Percentiles rank a stretch among this genome's conserved stretches.
These are phyloP conservation scores for Acropora yongei DNA, from an alignment of 64 coral and sea anemone species.

Conservation along the genomic window DNA sequence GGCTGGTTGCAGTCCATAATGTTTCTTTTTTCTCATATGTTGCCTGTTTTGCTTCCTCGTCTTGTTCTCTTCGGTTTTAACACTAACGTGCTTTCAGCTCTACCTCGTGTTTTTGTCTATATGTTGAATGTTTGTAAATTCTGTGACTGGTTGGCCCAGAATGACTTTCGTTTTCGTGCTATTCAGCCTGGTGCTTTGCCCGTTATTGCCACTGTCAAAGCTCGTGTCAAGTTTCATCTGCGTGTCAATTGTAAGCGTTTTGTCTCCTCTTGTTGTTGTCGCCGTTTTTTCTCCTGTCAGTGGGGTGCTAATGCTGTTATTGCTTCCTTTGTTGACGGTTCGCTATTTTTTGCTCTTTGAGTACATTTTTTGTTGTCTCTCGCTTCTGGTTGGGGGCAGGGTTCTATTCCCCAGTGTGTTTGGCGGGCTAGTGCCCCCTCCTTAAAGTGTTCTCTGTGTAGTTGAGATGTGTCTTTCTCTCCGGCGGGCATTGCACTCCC, in stretches of 20 bases:
- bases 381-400: not conserved
- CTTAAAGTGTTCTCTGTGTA: not conserved
- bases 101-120: not conserved
- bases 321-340: not conserved
- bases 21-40: not conserved
- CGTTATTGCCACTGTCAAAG: not conserved
- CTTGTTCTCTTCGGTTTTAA: slow-evolving; percentile 13
- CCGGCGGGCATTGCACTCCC: not conserved
- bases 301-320: not conserved
- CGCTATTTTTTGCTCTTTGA: too few species aligned
- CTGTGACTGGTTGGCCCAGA: not conserved
- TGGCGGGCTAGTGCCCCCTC: not conserved
- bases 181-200: not conserved
- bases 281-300: not conserved
- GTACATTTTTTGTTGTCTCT: not conserved
- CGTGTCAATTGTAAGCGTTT: not conserved
- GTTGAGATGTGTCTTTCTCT: not conserved
- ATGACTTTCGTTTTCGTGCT: not conserved
- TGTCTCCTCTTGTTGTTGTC: not conserved
- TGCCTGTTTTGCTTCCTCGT: not conserved
- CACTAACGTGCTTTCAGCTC: not conserved
- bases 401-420: not conserved
- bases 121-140: not conserved
- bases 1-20: not conserved
- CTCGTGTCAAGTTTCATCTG: not conserved